These are phyloP conservation scores for Luidia sarsii DNA, from an alignment of 53 echinoderm and acorn worm genomes.

Conservation along the genomic window DNA sequence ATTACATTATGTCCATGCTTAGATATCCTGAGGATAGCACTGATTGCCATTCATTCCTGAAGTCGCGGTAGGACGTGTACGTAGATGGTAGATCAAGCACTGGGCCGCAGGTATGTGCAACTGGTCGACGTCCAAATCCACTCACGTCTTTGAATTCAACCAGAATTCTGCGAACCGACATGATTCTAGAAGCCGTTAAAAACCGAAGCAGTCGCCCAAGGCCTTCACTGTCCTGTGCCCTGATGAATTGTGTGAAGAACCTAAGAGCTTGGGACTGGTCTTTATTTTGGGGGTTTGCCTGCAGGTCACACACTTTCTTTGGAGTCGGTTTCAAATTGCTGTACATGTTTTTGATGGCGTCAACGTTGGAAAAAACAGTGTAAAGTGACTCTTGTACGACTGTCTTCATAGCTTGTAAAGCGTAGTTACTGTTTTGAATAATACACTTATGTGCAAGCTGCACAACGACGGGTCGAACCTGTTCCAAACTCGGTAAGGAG, in stretches of 20 bases:
- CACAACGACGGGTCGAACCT: too few relatives aligned
- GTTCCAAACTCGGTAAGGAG: background rate
- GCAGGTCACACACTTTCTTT: too few relatives aligned
- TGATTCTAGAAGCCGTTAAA: slow-evolving; percentile 41
- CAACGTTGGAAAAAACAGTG: too few relatives aligned
- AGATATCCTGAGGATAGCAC: too few relatives aligned
- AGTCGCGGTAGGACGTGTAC: slow-evolving; percentile 51
- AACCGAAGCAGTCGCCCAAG: slow-evolving; percentile 39
- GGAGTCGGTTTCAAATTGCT: too few relatives aligned
- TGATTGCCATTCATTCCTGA: slow-evolving; percentile 53
- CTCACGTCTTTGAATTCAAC: slow-evolving; percentile 34
- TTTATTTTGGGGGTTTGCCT: slow-evolving; percentile 51
- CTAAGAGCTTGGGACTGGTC: slow-evolving; percentile 32
- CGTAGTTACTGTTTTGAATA: too few relatives aligned
- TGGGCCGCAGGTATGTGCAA: slow-evolving; percentile 59
- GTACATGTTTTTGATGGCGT: too few relatives aligned
- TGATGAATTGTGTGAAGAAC: slow-evolving; percentile 43
- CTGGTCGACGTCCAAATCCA: slow-evolving; percentile 53
- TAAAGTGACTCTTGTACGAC: too few relatives aligned
- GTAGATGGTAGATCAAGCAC: slow-evolving; percentile 59
- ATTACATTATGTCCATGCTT: too few relatives aligned
- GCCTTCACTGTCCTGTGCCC: slow-evolving; percentile 33
- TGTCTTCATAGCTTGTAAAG: too few relatives aligned
- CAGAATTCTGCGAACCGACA: slow-evolving; percentile 15
- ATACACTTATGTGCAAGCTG: too few relatives aligned